Evolutionary conservation across 2,797 vertebrate genomes (phyloP).

Genomic region (Coracias cyanogaster): DNA sequence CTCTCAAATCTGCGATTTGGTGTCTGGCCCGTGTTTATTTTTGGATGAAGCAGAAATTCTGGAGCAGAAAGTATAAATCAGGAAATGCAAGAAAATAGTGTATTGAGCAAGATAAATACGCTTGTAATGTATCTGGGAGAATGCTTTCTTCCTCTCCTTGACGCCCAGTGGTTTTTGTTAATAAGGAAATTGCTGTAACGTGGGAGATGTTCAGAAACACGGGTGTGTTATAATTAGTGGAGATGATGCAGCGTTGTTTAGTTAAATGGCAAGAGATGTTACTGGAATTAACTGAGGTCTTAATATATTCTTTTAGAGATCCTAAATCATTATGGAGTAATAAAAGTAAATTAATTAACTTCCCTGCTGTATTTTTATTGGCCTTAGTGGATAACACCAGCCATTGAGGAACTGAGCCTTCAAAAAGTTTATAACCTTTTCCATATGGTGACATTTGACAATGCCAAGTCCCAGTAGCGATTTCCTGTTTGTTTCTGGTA

Average conservation of each 20-base stretch:
- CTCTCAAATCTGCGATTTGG: background rate
- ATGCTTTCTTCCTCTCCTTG: background rate
- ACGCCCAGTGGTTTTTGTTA: background rate
- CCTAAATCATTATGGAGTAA: background rate
- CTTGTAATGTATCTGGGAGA: background rate
- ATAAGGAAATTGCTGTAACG: background rate
- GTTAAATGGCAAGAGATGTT: background rate
- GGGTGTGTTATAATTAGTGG: background rate
- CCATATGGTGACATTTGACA: constrained; percentile 62
- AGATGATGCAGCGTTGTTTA: background rate
- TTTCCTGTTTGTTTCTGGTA: constrained; percentile 67
- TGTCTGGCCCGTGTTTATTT: constrained; percentile 38
- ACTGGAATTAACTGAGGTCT: background rate
- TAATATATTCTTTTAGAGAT: background rate
- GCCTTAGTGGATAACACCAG: background rate
- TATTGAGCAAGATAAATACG: background rate
- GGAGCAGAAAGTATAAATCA: constrained; percentile 22
- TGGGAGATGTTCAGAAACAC: background rate
- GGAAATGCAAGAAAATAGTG: constrained; percentile 22
- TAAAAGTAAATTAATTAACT: constrained; percentile 57
- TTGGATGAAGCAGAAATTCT: background rate
- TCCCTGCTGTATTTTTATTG: constrained; percentile 27
- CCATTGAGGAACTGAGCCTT: constrained; percentile 38
- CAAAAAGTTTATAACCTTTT: constrained; percentile 59
- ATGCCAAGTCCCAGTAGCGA: constrained; percentile 55